phyloP scores from a whole-genome alignment of 2,113 vertebrate genomes.

The Dinomys branickii region DNA sequence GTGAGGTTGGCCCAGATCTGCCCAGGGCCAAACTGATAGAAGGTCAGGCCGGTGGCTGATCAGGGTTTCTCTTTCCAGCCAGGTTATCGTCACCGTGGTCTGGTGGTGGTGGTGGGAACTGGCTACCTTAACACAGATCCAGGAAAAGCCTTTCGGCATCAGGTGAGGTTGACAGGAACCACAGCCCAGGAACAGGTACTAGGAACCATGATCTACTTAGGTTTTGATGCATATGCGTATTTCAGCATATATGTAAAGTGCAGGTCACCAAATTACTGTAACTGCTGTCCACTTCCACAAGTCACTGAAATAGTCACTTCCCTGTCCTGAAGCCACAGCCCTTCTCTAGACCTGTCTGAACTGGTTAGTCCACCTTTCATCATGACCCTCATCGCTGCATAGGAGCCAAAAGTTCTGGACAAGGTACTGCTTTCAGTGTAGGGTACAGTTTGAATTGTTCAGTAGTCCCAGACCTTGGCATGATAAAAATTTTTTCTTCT shows the following conservation, averaged over 20 bases:
- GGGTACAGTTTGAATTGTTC: conserved; percentile 58
- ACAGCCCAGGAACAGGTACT: no score
- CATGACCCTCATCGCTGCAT: background rate
- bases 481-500: background rate
- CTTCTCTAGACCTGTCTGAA: background rate
- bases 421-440: conserved; percentile 60
- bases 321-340: background rate
- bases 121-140: background rate
- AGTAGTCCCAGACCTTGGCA: background rate
- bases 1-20: background rate
- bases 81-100: accelerated
- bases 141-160: background rate
- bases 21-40: background rate
- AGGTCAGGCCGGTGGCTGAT: background rate
- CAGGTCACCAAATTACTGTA: conserved; percentile 42
- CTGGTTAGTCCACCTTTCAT: background rate
- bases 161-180: background rate
- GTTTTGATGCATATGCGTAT: conserved; percentile 69
- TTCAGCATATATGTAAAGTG: conserved; percentile 77
- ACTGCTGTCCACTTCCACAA: background rate
- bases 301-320: background rate
- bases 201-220: background rate
- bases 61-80: background rate
- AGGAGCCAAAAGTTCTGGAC: conserved; percentile 48
- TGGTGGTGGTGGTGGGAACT: background rate